phyloP scores from a whole-genome alignment of 1,140 invertebrate species.

The Polypedilum pembai region DNA sequence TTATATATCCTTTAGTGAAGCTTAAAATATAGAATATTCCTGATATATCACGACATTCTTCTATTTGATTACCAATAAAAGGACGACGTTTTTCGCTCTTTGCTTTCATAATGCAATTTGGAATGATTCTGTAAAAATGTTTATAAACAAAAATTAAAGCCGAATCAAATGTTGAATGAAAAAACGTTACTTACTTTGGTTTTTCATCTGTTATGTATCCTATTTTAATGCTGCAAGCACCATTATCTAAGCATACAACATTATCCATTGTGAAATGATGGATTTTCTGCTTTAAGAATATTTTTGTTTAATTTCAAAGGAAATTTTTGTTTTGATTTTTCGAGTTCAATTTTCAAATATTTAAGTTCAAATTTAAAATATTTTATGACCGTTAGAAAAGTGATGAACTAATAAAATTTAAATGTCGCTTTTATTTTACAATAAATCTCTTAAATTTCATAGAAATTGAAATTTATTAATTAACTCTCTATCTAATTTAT shows the following conservation, averaged over 20 bases:
- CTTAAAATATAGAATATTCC: slow-evolving; percentile 90
- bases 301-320: too few species aligned
- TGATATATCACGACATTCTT: slow-evolving; percentile 93
- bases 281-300: too few species aligned
- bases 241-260: slow-evolving; percentile 63
- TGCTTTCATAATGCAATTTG: slow-evolving; percentile 97
- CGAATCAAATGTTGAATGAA: slow-evolving; percentile 31
- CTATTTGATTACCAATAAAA: slow-evolving; percentile 89
- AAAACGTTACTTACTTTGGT: slow-evolving; percentile 51
- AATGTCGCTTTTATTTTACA: too few species aligned
- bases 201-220: slow-evolving; percentile 61
- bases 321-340: too few species aligned
- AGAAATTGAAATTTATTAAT: background rate
- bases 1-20: slow-evolving; percentile 90
- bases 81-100: slow-evolving; percentile 88
- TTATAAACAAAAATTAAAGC: slow-evolving; percentile 30
- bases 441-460: background rate
- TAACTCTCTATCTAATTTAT: too few species aligned
- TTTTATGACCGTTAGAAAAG: too few species aligned
- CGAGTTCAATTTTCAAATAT: too few species aligned
- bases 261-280: background rate
- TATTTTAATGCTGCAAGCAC: slow-evolving; percentile 75
- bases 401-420: too few species aligned
- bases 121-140: slow-evolving; percentile 62
- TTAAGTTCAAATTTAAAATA: too few species aligned